Conservation (phyloP, 2,888 invertebrate genomes). For the Campoplex capitator region DNA sequence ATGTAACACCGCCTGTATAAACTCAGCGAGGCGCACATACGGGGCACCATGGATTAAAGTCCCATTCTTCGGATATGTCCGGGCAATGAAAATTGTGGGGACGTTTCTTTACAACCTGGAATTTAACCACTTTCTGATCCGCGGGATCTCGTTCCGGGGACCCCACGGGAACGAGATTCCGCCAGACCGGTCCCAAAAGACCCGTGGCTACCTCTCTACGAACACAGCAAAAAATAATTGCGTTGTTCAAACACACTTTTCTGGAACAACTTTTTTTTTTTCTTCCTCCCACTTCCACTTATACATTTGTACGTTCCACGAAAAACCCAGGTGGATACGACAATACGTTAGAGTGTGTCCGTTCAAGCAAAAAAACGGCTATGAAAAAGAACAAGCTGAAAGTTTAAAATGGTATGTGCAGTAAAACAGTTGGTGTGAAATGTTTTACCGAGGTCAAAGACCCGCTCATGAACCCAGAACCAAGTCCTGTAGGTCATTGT, state of each 20-base stretch:
- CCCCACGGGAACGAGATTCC: slow-evolving; percentile 60
- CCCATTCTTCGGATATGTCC: slow-evolving; percentile 10
- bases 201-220: not conserved
- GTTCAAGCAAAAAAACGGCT: not conserved
- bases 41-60: slow-evolving; percentile 1
- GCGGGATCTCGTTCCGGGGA: slow-evolving; percentile 66
- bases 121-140: slow-evolving; percentile 49
- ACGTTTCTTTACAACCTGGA: slow-evolving; percentile 62
- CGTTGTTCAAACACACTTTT: slow-evolving; percentile 29
- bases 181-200: slow-evolving; percentile 58
- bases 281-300: slow-evolving; percentile 7
- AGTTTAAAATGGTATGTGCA: not conserved
- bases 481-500: not conserved
- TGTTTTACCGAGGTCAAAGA: slow-evolving; percentile 1
- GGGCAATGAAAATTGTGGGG: slow-evolving; percentile 38
- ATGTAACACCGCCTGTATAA: not conserved
- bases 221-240: slow-evolving; percentile 34
- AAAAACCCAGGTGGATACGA: not conserved
- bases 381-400: not conserved
- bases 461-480: not conserved
- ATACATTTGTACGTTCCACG: not conserved
- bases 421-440: slow-evolving; percentile 17
- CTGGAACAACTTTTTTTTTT: slow-evolving; percentile 17
- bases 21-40: not conserved
- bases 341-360: not conserved